Evolutionary conservation across 2,888 invertebrate genomes (phyloP), one percentile per base, ranked within the genome.

Genomic region (Brachypalpus laphriformis): DNA sequence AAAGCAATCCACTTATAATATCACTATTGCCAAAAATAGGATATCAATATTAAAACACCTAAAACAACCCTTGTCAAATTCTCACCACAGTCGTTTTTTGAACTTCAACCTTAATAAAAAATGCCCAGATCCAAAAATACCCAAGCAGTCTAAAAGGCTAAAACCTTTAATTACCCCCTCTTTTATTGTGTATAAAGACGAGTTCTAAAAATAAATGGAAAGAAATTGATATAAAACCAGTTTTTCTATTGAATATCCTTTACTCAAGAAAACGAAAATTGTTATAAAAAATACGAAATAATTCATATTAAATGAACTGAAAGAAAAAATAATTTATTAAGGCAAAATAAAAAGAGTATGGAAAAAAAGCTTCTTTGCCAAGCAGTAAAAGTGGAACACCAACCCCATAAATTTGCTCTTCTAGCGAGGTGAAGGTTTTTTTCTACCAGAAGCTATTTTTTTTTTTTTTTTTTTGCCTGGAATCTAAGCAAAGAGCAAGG

Each of bases 381-480:
- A 47, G 59, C 40, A 45, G 82, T 61, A 66, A 72, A 82, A 82
- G 82, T 82, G 31, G 82, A 77, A 40, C 82, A 77, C 71, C 65
- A 77, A 66, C 77, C 66, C 77, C 72, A 66, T 72, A 72, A 72
- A 77, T 82, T 66, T 77, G 61, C 45, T 54, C 47, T 28, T 28
- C 77, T 59, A 61, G 72, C 45, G 77, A 72, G 77, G 82, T 82
- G 82, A 82, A 82, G 82, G 82, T 77, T 82, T 72, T 54, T 77
- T 59, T 31, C 72, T 61, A 61, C 59, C 45, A 47, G 37, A 45
- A 72, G 65, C 45, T 59, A n/a, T 59, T 51, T 65, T 14, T 14
- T 11, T 9, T 57, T 45, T 45, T 11, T 61, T 34, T 28, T 4
- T 72, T 66, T 37, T 16, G 40, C 16, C 6, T 20, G 47, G 40